Evolutionary conservation across 2,888 invertebrate species (phyloP), one percentile per base, ranked within the genome.

Genomic region (Megaustenia siamemsis): DNA sequence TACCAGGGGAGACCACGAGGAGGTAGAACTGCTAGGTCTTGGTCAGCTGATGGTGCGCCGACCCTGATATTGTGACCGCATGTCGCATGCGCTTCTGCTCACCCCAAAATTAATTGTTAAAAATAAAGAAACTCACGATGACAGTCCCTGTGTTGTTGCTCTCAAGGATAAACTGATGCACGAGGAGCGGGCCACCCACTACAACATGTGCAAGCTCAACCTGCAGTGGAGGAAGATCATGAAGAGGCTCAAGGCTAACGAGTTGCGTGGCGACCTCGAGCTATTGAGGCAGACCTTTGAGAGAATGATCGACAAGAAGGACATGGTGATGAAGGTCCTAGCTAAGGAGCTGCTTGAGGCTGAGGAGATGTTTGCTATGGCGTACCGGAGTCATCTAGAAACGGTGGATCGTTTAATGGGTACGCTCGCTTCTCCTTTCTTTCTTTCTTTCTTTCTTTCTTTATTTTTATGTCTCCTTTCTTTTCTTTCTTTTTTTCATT

Each of bases 251-350:
- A 94, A 94, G 87, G 92, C 93, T 8, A 92, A 92, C 84, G 94
- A 94, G 87, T 89, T 94, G 84, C 93, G 93, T 86, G 93, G 94
- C 87, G 94, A 94, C 84, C 93, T 94, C 83, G 93, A 94, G 86
- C 94, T 94, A 78, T 89, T 94, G 49, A 94, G 93, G 87, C 94
- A 94, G 88, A 94, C 94, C 63, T 94, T 94, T 90, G 94, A 94
- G 87, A 89, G 94, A 87, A 93, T 94, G 45, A 92, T 94, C 1
- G 94, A 94, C 85, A 89, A 93, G 53, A 94, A 94, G 86, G 94
- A 94, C 87, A 94, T 94, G 38, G 92, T 94, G 35, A 93, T 94
- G 77, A 93, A 94, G 87, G 92, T 94, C 21, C 88, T 94, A 66
- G 91, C 92, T 10, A 93, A 94, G 86, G 94, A 94, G 88, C 88